phyloP scores from a whole-genome alignment of 2,888 invertebrate genomes.

The Eretmocerus hayati region DNA sequence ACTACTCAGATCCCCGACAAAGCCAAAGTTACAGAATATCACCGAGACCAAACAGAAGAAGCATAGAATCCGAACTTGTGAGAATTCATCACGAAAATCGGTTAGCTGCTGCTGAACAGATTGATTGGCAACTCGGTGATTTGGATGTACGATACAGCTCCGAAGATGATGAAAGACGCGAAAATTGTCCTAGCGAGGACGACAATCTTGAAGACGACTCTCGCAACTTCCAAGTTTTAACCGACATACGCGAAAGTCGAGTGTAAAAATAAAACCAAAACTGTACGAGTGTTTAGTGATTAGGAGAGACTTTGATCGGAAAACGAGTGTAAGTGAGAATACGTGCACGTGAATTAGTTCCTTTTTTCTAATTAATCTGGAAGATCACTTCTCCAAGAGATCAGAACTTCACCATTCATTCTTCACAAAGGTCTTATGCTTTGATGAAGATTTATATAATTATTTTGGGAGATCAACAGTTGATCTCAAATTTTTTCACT shows the following conservation, averaged over 20 bases:
- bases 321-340: not conserved
- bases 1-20: too few relatives aligned
- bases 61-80: too few relatives aligned
- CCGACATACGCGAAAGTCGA: slow-evolving; percentile 42
- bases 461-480: too few relatives aligned
- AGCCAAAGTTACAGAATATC: too few relatives aligned
- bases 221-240: slow-evolving; percentile 36
- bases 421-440: too few relatives aligned
- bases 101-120: slow-evolving; percentile 2
- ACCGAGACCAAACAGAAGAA: too few relatives aligned
- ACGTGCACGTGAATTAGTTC: not conserved
- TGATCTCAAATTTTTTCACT: too few relatives aligned
- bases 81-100: slow-evolving; percentile 6
- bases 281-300: slow-evolving; percentile 6
- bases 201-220: slow-evolving; percentile 24
- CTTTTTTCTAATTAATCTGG: not conserved
- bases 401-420: too few relatives aligned
- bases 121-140: slow-evolving; percentile 7
- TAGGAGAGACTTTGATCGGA: not conserved
- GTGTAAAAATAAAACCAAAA: slow-evolving; percentile 27
- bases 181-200: not conserved
- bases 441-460: too few relatives aligned
- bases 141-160: slow-evolving; percentile 7
- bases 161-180: not conserved
- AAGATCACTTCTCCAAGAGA: too few relatives aligned